These are phyloP conservation scores for Tragelaphus buxtoni DNA, from an alignment of 2,113 vertebrate genomes.

Conservation along the genomic window DNA sequence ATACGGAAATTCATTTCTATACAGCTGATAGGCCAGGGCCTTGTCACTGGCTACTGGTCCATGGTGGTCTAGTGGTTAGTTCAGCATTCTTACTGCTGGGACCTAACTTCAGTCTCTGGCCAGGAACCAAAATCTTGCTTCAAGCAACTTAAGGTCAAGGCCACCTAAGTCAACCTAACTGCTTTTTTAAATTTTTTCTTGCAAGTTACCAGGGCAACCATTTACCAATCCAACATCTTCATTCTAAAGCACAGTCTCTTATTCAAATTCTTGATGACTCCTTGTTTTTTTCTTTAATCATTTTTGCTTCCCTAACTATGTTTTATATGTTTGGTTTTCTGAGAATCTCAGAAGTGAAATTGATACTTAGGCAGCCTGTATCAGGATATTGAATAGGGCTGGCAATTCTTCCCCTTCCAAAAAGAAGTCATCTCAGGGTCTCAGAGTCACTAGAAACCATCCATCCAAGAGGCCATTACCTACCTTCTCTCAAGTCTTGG, in stretches of 20 bases:
- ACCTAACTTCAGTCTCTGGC: neutral
- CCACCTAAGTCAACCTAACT: neutral
- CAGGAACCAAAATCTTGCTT: neutral
- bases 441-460: neutral
- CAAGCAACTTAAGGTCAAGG: neutral
- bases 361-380: neutral
- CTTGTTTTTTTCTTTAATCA: neutral
- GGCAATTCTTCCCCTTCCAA: neutral
- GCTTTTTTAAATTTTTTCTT: neutral
- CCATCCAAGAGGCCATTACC: neutral
- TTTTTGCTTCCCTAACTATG: neutral
- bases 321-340: neutral
- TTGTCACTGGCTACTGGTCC: neutral
- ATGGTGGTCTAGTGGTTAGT: neutral
- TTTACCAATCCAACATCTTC: neutral
- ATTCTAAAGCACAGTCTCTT: neutral
- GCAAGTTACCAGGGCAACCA: neutral
- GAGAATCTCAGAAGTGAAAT: neutral
- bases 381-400: neutral
- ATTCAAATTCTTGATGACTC: neutral
- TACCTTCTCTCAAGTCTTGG: neutral
- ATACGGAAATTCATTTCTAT: neutral
- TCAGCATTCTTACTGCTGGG: neutral
- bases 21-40: neutral
- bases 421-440: neutral